Conservation (phyloP, 2,113 vertebrate genomes). For the Dendropsophus ebraccatus region DNA sequence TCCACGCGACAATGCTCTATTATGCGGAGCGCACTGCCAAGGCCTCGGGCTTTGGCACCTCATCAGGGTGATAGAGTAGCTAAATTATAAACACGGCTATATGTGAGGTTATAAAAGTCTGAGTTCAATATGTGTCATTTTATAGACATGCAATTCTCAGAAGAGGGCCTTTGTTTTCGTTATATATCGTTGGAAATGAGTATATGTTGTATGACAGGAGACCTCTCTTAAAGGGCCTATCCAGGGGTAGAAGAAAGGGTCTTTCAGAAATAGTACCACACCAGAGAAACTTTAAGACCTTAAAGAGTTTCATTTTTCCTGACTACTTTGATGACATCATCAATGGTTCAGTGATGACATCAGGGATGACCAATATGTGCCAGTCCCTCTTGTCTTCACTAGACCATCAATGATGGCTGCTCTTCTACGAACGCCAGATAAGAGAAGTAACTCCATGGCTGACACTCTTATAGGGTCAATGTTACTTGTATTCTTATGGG, state of each 20-base stretch:
- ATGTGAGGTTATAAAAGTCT: slow-evolving; percentile 20
- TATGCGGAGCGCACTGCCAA: slow-evolving; percentile 40
- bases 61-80: slow-evolving; percentile 35
- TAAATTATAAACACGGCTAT: slow-evolving; percentile 41
- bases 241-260: background rate
- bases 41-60: slow-evolving; percentile 50
- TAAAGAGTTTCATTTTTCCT: too few species aligned
- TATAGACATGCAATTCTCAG: slow-evolving; percentile 9
- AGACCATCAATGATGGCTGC: too few species aligned
- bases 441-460: too few species aligned
- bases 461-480: too few species aligned
- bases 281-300: too few species aligned
- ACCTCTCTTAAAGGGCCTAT: background rate
- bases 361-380: too few species aligned
- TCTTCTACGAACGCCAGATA: too few species aligned
- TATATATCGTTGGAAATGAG: background rate
- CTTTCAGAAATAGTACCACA: background rate
- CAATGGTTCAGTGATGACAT: too few species aligned
- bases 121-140: slow-evolving; percentile 33
- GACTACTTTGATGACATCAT: too few species aligned
- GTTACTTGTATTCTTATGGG: too few species aligned
- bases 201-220: background rate
- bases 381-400: too few species aligned
- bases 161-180: background rate
- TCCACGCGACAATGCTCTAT: slow-evolving; percentile 53